Conservation (phyloP, 2,113 vertebrate species). For the Dasyurus viverrinus region DNA sequence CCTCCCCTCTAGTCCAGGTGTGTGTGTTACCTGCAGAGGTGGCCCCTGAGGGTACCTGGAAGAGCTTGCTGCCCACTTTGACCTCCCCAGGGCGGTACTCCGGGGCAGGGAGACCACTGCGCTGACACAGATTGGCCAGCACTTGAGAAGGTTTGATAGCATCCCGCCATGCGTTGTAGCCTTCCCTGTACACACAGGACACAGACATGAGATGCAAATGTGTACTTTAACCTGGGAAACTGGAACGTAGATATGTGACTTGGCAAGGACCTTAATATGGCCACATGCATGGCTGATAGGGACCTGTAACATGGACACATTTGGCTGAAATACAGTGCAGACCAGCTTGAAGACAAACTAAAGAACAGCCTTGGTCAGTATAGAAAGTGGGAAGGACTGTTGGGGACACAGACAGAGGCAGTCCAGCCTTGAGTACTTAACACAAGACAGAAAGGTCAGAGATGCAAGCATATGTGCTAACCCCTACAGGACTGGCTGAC, state of each 20-base stretch:
- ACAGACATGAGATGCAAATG: background rate
- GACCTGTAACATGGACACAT: background rate
- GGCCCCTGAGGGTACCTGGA: constrained; percentile 89
- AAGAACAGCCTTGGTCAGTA: background rate
- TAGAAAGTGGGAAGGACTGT: background rate
- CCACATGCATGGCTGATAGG: background rate
- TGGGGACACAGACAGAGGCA: background rate
- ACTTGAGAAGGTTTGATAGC: constrained; percentile 91
- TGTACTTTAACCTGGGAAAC: background rate
- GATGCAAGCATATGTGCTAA: background rate
- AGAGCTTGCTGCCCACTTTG: constrained; percentile 95
- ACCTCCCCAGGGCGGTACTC: constrained; percentile 90
- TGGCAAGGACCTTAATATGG: background rate
- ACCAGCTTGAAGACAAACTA: background rate
- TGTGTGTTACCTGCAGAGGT: constrained; percentile 88
- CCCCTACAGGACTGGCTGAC: background rate
- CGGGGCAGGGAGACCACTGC: constrained; percentile 86
- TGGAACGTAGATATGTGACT: background rate
- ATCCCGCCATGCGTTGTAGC: constrained; percentile 94
- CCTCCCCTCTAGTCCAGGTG: constrained; percentile 17
- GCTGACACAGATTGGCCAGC: constrained; percentile 91
- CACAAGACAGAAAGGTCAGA: background rate
- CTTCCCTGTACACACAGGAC: constrained; percentile 83
- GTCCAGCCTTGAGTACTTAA: background rate
- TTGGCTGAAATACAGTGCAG: background rate